Evolutionary conservation across 2,113 vertebrate genomes (phyloP).

Genomic region (Equus quagga): DNA sequence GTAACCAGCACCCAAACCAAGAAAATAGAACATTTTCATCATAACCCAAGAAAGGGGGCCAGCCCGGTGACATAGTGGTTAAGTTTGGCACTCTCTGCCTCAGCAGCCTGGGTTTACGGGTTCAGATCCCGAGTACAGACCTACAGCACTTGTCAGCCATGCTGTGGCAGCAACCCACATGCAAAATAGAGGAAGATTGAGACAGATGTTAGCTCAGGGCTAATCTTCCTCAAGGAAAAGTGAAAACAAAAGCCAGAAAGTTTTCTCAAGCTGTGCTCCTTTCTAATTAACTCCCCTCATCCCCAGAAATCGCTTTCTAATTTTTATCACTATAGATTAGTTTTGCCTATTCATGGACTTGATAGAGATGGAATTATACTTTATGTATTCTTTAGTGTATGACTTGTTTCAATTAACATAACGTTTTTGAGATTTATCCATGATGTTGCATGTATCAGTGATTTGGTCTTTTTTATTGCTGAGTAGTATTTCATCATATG

Average conservation of each 20-base stretch:
- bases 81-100: no score
- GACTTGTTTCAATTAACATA: constrained; percentile 1
- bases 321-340: constrained; percentile 27
- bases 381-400: not conserved
- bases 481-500: not conserved
- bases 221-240: no score
- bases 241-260: not conserved
- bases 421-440: constrained; percentile 4
- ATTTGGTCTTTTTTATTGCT: constrained; percentile 12
- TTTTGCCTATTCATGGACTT: not conserved
- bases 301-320: not conserved
- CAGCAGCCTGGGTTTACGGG: no score
- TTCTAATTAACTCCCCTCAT: not conserved
- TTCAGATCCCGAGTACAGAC: no score
- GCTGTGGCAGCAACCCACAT: no score
- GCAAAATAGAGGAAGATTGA: no score
- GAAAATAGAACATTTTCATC: not conserved
- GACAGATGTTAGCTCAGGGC: no score
- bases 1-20: not conserved
- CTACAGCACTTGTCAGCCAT: no score
- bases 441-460: not conserved
- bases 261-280: not conserved
- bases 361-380: not conserved
- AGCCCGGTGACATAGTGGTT: no score
- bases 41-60: not conserved